These are phyloP conservation scores for Grus americana DNA, from an alignment of 2,113 vertebrate genomes.

Conservation along the genomic window DNA sequence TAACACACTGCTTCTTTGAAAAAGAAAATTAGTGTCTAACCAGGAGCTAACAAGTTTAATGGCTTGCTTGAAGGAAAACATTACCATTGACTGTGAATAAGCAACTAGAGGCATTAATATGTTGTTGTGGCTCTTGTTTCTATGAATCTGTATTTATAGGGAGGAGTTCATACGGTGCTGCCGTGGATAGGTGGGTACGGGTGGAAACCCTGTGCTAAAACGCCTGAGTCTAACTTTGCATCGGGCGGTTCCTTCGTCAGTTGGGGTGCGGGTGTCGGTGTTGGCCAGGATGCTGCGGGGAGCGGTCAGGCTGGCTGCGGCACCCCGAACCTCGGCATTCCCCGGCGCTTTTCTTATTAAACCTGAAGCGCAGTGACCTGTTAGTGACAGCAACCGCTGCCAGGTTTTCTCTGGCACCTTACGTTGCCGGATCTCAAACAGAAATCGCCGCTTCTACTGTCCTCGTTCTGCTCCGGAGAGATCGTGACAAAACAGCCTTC, in stretches of 20 bases:
- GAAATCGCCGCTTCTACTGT: not conserved
- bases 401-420: not conserved
- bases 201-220: not conserved
- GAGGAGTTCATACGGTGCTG: not conserved
- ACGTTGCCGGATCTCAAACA: not conserved
- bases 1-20: slow-evolving; percentile 39
- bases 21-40: slow-evolving; percentile 64
- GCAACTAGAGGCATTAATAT: slow-evolving; percentile 34
- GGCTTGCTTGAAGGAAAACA: slow-evolving; percentile 61
- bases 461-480: not conserved
- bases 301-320: accelerated
- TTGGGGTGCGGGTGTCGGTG: accelerated
- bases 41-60: slow-evolving; percentile 69
- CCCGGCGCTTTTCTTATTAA: not conserved
- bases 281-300: not conserved
- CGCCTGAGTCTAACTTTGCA: accelerated
- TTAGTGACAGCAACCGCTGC: not conserved
- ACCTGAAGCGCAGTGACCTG: not conserved
- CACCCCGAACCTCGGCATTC: accelerated
- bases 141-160: not conserved
- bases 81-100: slow-evolving; percentile 52
- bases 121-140: not conserved
- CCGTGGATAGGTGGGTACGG: not conserved
- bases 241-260: accelerated
- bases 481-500: accelerated